Base-by-base conservation (phyloP, 2,797 vertebrate genomes). In the Dicrostonyx torquatus region DNA sequence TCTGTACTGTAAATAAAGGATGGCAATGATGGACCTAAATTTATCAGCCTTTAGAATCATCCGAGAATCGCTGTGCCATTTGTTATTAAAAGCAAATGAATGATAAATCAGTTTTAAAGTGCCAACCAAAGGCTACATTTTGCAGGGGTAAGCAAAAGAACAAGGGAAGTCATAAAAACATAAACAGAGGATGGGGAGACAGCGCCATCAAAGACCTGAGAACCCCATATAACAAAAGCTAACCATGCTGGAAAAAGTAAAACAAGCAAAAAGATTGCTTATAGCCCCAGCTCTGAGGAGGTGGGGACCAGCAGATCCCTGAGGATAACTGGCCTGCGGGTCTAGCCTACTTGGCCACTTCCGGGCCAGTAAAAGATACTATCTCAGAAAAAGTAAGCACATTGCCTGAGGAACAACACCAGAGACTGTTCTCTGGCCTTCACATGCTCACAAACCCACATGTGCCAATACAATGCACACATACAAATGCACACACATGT, bases 71-170 rank as follows among this genome's bases (percentile, higher is more conserved):
- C n/a, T 60, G 24, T 40, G 43, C 77, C 66, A 88, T 94, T 77
- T 82, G 72, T 75, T 31, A 14, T 90, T 85, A 89, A 93, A 90
- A 95, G 45, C 79, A 96, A 91, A 53, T 85, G 79, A 89, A 80
- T 72, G 48, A 60, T 87, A 85, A 93, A 91, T 88, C 55, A 87
- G 94, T 90, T 89, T 87, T 1, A 83, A 97, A 83, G 89, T 50
- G 64, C 45, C 48, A 89, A 14, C 45, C 87, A 83, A 93, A 93
- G 45, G 45, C 89, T 55, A 72, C 95, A 95, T 82, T 83, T 86
- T 86, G 29, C 72, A 88, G 66, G 85, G 77, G n/a, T 72, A 53
- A 87, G 45, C 78, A 83, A 86, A 91, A 58, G 64, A 84, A 90
- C 31, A 89, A 17, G 15, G 22, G 78, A 91, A 72, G 62, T 70